Percentiles rank a stretch among this genome's conserved stretches.
Conservation (phyloP, 2,113 vertebrate species). For the Notechis scutatus region DNA sequence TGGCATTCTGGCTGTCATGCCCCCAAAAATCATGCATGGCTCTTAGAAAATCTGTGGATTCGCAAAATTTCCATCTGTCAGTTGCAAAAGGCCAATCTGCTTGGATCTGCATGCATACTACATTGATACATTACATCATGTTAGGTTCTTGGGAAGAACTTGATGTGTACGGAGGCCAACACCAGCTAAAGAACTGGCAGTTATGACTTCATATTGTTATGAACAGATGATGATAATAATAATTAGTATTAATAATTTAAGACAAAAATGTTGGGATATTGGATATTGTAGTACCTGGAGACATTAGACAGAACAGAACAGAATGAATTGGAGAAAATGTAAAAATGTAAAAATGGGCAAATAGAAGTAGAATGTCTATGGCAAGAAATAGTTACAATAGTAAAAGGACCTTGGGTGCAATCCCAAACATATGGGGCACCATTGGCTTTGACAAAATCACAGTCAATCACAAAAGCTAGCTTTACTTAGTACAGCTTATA, state of each 20-base stretch:
- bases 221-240: neutral
- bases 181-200: neutral
- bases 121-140: neutral
- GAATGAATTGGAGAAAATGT: neutral
- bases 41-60: neutral
- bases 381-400: neutral
- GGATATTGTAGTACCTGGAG: too few species aligned
- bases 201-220: neutral
- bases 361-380: neutral
- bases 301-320: neutral
- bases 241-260: neutral
- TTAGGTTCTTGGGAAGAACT: neutral
- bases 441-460: neutral
- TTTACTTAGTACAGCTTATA: neutral
- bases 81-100: neutral
- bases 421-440: neutral
- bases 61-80: neutral
- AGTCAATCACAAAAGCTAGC: neutral
- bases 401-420: neutral
- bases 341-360: neutral
- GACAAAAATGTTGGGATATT: neutral
- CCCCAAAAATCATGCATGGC: neutral
- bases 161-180: neutral
- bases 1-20: neutral
- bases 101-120: neutral